A percentile compares a stretch with the other conserved stretches of the same genome.
Conservation (phyloP, 2,797 vertebrate genomes). For the Labroides dimidiatus region DNA sequence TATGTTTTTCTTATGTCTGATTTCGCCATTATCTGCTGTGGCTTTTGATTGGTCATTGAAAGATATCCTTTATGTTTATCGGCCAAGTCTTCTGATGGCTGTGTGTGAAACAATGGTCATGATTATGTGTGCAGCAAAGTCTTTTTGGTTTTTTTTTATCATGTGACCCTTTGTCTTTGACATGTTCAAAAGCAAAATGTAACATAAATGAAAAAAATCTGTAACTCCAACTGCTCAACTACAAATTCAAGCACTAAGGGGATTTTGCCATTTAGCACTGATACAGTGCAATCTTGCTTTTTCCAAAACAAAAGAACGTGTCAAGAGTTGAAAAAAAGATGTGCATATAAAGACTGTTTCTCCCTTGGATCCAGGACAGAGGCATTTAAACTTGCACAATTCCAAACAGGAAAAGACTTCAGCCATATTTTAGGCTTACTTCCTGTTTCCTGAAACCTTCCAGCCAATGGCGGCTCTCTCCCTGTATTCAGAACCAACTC, state of each 20-base stretch:
- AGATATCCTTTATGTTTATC: slow-evolving; percentile 53
- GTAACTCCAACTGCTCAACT: slow-evolving; percentile 50
- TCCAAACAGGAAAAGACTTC: slow-evolving; percentile 66
- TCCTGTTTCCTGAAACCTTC: slow-evolving; percentile 68
- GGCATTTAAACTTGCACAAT: slow-evolving; percentile 81
- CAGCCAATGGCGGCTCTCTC: slow-evolving; percentile 54
- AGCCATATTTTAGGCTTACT: slow-evolving; percentile 63
- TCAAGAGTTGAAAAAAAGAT: slow-evolving; percentile 48
- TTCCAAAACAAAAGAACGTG: slow-evolving; percentile 41
- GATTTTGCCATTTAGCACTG: slow-evolving; percentile 30
- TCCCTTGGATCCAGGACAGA: slow-evolving; percentile 75
- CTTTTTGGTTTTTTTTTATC: slow-evolving; percentile 34
- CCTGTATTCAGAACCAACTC: slow-evolving; percentile 55
- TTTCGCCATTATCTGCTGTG: slow-evolving; percentile 38
- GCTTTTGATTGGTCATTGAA: slow-evolving; percentile 42
- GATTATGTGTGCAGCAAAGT: slow-evolving; percentile 10
- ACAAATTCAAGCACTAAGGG: slow-evolving; percentile 31
- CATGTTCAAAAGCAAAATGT: slow-evolving; percentile 49
- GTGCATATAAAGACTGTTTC: slow-evolving; percentile 51
- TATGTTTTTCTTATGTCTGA: slow-evolving; percentile 34
- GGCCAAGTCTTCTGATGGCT: slow-evolving; percentile 39
- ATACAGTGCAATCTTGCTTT: slow-evolving; percentile 26
- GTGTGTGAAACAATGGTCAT: slow-evolving; percentile 9
- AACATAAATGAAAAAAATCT: slow-evolving; percentile 50
- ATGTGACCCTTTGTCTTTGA: slow-evolving; percentile 43